phyloP scores from a whole-genome alignment of 2,113 vertebrate species.

The Leucosticte australis region DNA sequence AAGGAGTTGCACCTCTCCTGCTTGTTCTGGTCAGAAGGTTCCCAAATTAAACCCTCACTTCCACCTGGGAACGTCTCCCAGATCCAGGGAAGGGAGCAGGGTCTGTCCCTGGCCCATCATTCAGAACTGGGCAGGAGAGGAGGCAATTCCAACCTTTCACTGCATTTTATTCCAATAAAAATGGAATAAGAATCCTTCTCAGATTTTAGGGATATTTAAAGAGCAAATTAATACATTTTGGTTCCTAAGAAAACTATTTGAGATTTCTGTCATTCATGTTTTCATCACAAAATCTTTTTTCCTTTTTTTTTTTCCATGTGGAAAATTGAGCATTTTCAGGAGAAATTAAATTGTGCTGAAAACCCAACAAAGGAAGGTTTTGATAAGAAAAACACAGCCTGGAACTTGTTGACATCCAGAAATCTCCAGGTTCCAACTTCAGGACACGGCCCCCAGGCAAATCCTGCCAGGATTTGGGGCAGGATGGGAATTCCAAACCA shows the following conservation, averaged over 20 bases:
- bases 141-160: not conserved
- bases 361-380: not conserved
- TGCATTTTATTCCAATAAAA: not conserved
- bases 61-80: not conserved
- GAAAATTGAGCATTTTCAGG: not conserved
- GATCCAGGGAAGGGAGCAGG: not conserved
- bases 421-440: not conserved
- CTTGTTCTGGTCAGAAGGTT: not conserved
- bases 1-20: not conserved
- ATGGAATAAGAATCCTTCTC: not conserved
- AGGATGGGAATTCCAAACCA: not conserved
- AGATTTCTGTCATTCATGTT: not conserved
- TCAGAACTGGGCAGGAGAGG: not conserved
- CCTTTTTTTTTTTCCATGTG: not conserved
- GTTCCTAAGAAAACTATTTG: not conserved
- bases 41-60: not conserved
- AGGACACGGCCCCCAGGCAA: rapidly evolving
- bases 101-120: not conserved
- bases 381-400: not conserved
- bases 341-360: not conserved
- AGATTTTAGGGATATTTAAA: not conserved
- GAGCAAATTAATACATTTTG: not conserved
- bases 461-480: not conserved
- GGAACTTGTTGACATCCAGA: not conserved
- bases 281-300: not conserved